These are phyloP conservation scores for Diplolepis rosae DNA, from an alignment of 2,888 invertebrate species.

Conservation along the genomic window DNA sequence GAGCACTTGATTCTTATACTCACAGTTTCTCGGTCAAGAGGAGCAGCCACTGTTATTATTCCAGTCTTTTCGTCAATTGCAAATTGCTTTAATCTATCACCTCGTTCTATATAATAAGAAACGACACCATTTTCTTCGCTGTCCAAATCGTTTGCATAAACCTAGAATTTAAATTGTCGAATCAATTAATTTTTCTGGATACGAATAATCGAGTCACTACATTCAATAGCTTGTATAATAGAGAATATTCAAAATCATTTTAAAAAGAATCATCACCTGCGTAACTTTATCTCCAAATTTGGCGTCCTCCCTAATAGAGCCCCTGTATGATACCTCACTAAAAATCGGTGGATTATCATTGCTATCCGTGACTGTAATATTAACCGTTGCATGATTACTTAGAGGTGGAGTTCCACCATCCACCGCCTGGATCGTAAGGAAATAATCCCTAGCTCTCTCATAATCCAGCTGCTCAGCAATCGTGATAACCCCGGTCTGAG, in stretches of 20 bases:
- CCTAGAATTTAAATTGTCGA: conserved; percentile 69
- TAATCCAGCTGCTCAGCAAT: conserved; percentile 89
- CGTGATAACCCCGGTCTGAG: conserved; percentile 83
- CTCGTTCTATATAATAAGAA: conserved; percentile 84
- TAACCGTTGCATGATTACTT: conserved; percentile 90
- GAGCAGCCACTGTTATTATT: conserved; percentile 82
- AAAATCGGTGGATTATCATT: conserved; percentile 93
- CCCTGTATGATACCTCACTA: conserved; percentile 83
- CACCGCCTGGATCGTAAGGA: conserved; percentile 90
- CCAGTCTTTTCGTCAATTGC: conserved; percentile 85
- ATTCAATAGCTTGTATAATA: not conserved
- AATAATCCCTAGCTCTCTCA: conserved; percentile 89
- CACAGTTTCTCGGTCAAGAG: conserved; percentile 88
- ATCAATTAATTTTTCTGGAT: conserved; percentile 65
- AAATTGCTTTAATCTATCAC: conserved; percentile 86
- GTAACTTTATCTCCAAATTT: conserved; percentile 82
- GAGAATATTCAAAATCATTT: not conserved
- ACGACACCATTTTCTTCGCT: conserved; percentile 87
- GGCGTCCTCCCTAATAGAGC: conserved; percentile 87
- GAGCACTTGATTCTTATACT: conserved; percentile 65
- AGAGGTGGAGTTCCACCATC: conserved; percentile 93
- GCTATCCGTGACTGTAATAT: conserved; percentile 88
- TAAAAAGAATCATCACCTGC: conserved; percentile 76
- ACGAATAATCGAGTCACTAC: conserved; percentile 64
- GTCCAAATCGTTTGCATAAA: conserved; percentile 89